Evolutionary conservation across 2,888 invertebrate genomes (phyloP), one percentile per base, ranked within the genome.

Genomic region (Napeogenes sylphis): DNA sequence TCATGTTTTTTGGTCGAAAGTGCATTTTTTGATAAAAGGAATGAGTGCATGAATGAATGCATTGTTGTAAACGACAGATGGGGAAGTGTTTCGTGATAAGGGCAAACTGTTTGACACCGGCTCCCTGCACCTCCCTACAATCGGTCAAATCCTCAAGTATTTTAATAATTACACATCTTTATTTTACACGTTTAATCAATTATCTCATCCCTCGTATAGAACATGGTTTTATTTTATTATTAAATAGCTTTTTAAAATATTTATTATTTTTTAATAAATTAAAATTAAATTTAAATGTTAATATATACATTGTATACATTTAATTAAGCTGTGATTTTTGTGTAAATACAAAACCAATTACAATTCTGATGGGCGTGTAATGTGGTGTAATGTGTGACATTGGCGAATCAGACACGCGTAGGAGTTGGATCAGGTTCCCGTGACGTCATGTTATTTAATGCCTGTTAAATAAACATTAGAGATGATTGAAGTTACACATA

Each of bases 61-160:
- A 83, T 88, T 89, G 87, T 87, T 79, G 77, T 64, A 69, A 79
- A 14, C 74, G 83, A 80, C 86, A 86, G 86, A 87, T 88, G 87
- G 68, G 67, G 68, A 64, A 64, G 70, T 70, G 65, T 69, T 68
- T 64, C 72, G 71, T 75, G 86, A 85, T 87, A 85, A 84, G 84
- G 86, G 85, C 81, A 86, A 85, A 84, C 83, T 81, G 76, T 86
- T 83, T 84, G 84, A 84, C 86, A 87, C 85, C 83, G 75, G 63
- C 72, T 42, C 42, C 35, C 42, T 51, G 21, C 21, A 21, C 21
- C 72, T 42, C 42, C 35, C 42, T 51, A 70, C 84, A 83, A 85
- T 85, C 85, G 85, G 84, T 84, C 84, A 84, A 66, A 47, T 59
- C 10, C 47, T 14, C 47, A 14, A n/a, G 6, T 4, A 13, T 4